Conservation (phyloP, 2,113 vertebrate species). For the Scophthalmus maximus region DNA sequence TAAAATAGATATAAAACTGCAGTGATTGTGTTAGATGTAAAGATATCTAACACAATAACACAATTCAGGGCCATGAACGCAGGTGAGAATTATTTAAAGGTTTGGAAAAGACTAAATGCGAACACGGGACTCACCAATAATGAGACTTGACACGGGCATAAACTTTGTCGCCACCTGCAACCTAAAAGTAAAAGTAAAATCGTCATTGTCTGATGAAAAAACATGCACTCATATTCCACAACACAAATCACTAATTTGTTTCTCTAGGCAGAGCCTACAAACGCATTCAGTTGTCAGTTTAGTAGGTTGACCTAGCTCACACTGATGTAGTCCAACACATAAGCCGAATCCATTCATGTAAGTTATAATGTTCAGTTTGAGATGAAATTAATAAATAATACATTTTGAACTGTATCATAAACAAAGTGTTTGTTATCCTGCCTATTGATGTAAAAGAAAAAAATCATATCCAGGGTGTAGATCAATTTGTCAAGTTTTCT, state of each 20-base stretch:
- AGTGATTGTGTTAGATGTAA: no score
- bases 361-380: no score
- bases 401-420: no score
- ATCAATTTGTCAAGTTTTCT: not conserved
- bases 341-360: not conserved
- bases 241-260: not conserved
- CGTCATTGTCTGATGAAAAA: not conserved
- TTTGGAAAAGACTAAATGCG: not conserved
- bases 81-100: not conserved
- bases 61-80: no score
- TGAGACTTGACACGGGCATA: constrained; percentile 96
- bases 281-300: not conserved
- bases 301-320: not conserved
- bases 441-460: no score
- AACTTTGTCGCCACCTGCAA: constrained; percentile 97
- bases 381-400: no score
- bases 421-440: no score
- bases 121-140: constrained; percentile 90
- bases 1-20: no score
- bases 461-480: no score
- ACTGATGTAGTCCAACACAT: not conserved
- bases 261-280: not conserved
- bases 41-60: no score
- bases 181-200: constrained; percentile 75
- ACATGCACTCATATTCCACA: not conserved